Evolutionary conservation across 2,113 vertebrate genomes (phyloP).

Genomic region (Nerophis lumbriciformis): DNA sequence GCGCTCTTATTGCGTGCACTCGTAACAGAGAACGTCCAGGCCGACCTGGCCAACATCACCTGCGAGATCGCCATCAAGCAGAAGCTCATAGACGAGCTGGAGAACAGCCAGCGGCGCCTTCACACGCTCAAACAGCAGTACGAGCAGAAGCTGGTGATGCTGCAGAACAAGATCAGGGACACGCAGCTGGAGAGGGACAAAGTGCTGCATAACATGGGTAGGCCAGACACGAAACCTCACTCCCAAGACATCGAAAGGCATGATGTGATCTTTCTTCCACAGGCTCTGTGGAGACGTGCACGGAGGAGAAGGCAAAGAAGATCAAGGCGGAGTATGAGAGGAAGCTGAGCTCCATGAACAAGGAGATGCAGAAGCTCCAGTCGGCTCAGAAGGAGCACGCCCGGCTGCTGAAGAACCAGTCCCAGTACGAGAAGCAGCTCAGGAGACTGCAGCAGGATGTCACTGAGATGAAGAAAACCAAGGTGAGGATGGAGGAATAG

Average conservation of each 20-base stretch:
- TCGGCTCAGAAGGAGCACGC: constrained; percentile 93
- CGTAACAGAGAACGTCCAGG: constrained; percentile 84
- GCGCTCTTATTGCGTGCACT: background rate
- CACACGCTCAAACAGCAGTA: constrained; percentile 95
- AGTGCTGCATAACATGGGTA: constrained; percentile 95
- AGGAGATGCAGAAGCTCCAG: constrained; percentile 92
- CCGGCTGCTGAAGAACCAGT: constrained; percentile 90
- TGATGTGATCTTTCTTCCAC: constrained; percentile 2
- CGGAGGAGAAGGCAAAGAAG: constrained; percentile 95
- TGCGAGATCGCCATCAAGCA: constrained; percentile 99
- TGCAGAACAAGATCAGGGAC: constrained; percentile 94
- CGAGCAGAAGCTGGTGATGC: constrained; percentile 93
- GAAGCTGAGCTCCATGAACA: constrained; percentile 95
- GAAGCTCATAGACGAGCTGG: constrained; percentile 95
- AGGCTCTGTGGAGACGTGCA: constrained; percentile 90
- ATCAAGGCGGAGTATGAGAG: constrained; percentile 90
- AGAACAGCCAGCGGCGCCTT: constrained; percentile 93
- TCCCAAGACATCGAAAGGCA: background rate
- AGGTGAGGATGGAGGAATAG: constrained; percentile 67
- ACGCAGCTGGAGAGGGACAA: constrained; percentile 96
- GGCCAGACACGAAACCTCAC: constrained; percentile 4
- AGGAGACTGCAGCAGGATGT: constrained; percentile 94
- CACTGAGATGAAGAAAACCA: constrained; percentile 97
- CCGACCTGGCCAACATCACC: constrained; percentile 95
- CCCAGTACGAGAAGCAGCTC: constrained; percentile 95